phyloP scores from a whole-genome alignment of 2,888 invertebrate genomes.

The Coecobrya sp. region DNA sequence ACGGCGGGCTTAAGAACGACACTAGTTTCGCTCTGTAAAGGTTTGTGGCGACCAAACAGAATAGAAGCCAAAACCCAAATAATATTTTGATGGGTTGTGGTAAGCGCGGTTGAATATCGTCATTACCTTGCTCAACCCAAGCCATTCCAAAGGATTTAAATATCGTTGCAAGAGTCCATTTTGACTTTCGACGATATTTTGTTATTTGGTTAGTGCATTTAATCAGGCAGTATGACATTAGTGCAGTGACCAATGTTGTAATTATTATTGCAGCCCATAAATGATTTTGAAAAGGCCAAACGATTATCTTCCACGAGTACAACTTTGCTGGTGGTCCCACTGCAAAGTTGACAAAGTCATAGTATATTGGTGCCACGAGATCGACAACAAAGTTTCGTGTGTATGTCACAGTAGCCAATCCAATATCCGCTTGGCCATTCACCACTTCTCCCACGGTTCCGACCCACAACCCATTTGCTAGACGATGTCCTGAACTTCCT shows the following conservation, averaged over 20 bases:
- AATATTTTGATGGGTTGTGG: slow-evolving; percentile 22
- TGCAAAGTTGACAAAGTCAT: slow-evolving; percentile 61
- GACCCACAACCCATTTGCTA: slow-evolving; percentile 62
- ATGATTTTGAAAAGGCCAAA: slow-evolving; percentile 46
- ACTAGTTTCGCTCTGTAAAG: slow-evolving; percentile 54
- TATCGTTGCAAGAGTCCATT: too few species aligned
- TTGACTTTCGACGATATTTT: too few species aligned
- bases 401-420: slow-evolving; percentile 34
- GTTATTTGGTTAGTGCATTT: neutral
- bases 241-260: neutral
- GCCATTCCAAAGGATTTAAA: slow-evolving; percentile 35
- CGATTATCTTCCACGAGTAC: slow-evolving; percentile 44
- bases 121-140: slow-evolving; percentile 51
- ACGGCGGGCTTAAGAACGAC: slow-evolving; percentile 48
- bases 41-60: slow-evolving; percentile 29
- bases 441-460: slow-evolving; percentile 53
- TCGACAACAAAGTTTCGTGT: slow-evolving; percentile 30
- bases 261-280: slow-evolving; percentile 36
- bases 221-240: neutral
- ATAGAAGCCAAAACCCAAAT: slow-evolving; percentile 50
- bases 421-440: slow-evolving; percentile 21
- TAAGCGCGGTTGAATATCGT: too few species aligned
- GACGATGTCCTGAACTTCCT: slow-evolving; percentile 44
- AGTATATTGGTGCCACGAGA: slow-evolving; percentile 33
- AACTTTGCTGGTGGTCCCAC: slow-evolving; percentile 37